phyloP scores from a whole-genome alignment of 1,140 invertebrate species.

The Drosophila burlai region DNA sequence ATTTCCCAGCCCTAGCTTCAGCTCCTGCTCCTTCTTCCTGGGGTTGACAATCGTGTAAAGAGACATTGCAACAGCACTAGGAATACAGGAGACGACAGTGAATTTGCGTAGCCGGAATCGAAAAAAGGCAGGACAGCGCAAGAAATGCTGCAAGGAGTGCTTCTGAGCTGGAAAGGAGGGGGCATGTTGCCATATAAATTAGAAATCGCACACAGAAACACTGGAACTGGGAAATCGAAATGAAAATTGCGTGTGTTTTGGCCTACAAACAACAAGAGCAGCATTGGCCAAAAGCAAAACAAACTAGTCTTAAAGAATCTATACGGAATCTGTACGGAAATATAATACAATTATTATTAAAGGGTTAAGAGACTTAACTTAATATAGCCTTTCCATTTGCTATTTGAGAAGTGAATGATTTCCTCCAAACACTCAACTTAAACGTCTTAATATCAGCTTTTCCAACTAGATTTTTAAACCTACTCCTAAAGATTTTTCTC shows the following conservation, averaged over 20 bases:
- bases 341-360: too few relatives aligned
- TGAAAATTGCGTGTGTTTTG: conserved; percentile 72
- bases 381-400: too few relatives aligned
- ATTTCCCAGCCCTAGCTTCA: conserved; percentile 34
- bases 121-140: conserved; percentile 54
- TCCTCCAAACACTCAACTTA: not conserved
- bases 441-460: not conserved
- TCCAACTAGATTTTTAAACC: not conserved
- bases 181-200: conserved; percentile 76
- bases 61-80: conserved; percentile 60
- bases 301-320: conserved; percentile 18
- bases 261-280: conserved; percentile 38
- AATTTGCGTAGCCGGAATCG: conserved; percentile 72
- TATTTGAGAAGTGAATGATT: not conserved
- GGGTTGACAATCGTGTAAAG: conserved; percentile 77
- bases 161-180: not conserved
- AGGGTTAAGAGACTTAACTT: not conserved
- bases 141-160: conserved; percentile 62
- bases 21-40: conserved; percentile 13
- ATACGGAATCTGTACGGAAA: not conserved
- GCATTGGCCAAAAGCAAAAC: conserved; percentile 36
- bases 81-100: conserved; percentile 26
- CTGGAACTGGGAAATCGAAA: conserved; percentile 46
- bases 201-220: conserved; percentile 51
- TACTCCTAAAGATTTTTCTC: conserved; percentile 1